Percentiles rank a stretch among this genome's conserved stretches.
phyloP scores from a whole-genome alignment of 2,113 vertebrate species.

The Prionailurus viverrinus region DNA sequence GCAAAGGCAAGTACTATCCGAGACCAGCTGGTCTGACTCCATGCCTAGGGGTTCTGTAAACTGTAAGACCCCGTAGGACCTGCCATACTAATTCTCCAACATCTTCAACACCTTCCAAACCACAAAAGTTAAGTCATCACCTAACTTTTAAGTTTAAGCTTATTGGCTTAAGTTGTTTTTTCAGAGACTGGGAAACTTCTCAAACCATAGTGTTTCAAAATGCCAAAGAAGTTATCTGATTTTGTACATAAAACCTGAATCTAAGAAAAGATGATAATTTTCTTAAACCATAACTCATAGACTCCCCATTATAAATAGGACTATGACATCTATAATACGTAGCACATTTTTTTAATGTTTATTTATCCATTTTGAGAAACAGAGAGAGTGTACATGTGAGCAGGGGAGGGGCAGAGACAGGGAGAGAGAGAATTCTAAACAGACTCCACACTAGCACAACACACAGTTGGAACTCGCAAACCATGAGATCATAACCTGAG shows the following conservation, averaged over 20 bases:
- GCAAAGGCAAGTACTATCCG: background rate
- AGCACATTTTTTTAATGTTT: background rate
- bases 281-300: background rate
- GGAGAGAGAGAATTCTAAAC: no score
- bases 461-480: no score
- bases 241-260: slow-evolving; percentile 47
- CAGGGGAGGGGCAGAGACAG: no score
- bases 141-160: slow-evolving; percentile 17
- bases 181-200: slow-evolving; percentile 5
- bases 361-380: no score
- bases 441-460: no score
- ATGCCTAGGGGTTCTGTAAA: background rate
- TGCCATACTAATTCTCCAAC: slow-evolving; percentile 20
- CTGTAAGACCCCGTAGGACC: background rate
- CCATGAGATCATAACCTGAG: no score
- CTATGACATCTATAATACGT: background rate
- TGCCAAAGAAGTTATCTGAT: background rate
- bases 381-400: no score
- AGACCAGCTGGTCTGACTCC: background rate
- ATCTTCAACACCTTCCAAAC: slow-evolving; percentile 28
- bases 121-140: background rate
- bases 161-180: background rate
- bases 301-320: slow-evolving; percentile 24
- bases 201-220: slow-evolving; percentile 22
- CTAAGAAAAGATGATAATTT: slow-evolving; percentile 15